These are phyloP conservation scores for Coryphaenoides rupestris DNA, from an alignment of 2,113 vertebrate species.

Conservation along the genomic window DNA sequence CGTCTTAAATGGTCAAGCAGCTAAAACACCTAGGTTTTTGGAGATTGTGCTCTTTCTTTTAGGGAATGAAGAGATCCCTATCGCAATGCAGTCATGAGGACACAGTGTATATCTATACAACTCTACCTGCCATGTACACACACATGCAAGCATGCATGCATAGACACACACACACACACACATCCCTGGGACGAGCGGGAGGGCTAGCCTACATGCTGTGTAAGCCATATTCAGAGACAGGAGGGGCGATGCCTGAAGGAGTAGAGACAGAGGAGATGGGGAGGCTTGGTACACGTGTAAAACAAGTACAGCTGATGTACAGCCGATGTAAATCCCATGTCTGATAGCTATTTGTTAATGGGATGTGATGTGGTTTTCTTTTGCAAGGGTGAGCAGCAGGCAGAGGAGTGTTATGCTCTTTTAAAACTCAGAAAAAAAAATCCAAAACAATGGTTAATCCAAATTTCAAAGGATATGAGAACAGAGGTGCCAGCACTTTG, in stretches of 20 bases:
- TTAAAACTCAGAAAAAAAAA: too few species aligned
- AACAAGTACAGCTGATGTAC: slow-evolving; percentile 50
- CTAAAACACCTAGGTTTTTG: too few species aligned
- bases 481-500: slow-evolving; percentile 28
- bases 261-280: background rate
- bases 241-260: background rate
- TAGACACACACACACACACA: slow-evolving; percentile 2
- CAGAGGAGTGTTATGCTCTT: slow-evolving; percentile 39
- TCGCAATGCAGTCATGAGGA: slow-evolving; percentile 10
- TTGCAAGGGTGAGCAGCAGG: slow-evolving; percentile 5
- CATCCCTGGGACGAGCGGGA: slow-evolving; percentile 27
- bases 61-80: slow-evolving; percentile 3
- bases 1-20: too few species aligned
- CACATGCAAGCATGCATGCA: background rate
- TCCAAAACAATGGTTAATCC: slow-evolving; percentile 32
- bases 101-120: slow-evolving; percentile 27
- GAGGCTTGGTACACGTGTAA: slow-evolving; percentile 7
- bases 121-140: slow-evolving; percentile 32
- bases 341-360: slow-evolving; percentile 63
- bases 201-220: slow-evolving; percentile 15
- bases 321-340: slow-evolving; percentile 57
- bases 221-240: slow-evolving; percentile 53
- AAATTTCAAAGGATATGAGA: slow-evolving; percentile 1
- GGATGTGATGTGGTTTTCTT: slow-evolving; percentile 17
- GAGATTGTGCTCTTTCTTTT: too few species aligned